Conservation (phyloP, 2,113 vertebrate species). For the Epinephelus fuscoguttatus region DNA sequence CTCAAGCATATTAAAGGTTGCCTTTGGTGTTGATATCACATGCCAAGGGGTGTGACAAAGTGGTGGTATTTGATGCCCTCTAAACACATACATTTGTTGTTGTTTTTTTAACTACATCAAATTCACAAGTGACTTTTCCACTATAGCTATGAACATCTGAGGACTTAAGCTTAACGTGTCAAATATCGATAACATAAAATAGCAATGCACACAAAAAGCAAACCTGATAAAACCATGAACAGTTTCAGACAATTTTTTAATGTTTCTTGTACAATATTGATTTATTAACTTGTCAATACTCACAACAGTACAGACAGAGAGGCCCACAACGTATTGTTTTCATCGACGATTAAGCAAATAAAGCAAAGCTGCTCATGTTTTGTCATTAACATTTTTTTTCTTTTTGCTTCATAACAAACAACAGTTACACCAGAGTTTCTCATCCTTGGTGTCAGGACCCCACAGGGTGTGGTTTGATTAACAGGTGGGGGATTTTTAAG, state of each 20-base stretch:
- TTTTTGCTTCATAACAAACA: not conserved
- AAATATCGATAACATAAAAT: not conserved
- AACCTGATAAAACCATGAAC: not conserved
- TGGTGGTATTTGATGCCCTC: no score
- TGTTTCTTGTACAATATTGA: not conserved
- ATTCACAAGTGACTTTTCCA: no score
- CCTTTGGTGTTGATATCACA: no score
- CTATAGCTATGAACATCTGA: not conserved
- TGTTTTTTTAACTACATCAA: no score
- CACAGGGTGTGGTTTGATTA: not conserved
- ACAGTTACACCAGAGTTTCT: slow-evolving; percentile 31
- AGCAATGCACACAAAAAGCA: not conserved
- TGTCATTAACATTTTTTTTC: not conserved
- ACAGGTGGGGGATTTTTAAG: not conserved
- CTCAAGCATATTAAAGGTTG: no score
- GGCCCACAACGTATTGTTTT: not conserved
- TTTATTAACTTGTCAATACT: slow-evolving; percentile 3
- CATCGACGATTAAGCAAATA: not conserved
- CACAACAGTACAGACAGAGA: slow-evolving; percentile 15
- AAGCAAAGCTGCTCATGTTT: slow-evolving; percentile 4
- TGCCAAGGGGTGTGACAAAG: no score
- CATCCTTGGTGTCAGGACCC: slow-evolving; percentile 2
- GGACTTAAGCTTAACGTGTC: not conserved
- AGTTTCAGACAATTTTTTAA: not conserved
- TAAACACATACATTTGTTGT: no score